phyloP scores from a whole-genome alignment of 1,140 invertebrate species.

The Micrasema minimum region DNA sequence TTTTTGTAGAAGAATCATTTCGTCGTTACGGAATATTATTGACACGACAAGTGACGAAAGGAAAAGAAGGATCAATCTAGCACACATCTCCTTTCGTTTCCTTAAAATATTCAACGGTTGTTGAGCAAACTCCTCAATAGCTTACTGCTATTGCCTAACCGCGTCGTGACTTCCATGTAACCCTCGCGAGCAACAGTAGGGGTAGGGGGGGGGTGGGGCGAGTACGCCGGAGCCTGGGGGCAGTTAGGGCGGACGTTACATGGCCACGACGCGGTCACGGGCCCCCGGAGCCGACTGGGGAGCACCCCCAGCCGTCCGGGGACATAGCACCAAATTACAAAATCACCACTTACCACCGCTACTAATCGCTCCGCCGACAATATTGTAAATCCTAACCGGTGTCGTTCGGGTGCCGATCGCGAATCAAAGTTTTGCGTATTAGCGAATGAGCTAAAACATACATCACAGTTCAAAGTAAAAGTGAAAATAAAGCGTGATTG shows the following conservation, averaged over 20 bases:
- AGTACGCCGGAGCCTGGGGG: too few relatives aligned
- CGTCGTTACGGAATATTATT: background rate
- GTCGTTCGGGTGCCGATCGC: conserved; percentile 18
- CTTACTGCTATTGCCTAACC: conserved; percentile 43
- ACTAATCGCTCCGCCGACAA: conserved; percentile 17
- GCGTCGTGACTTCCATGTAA: conserved; percentile 45
- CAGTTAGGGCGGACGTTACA: conserved; percentile 24
- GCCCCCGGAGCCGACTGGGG: conserved; percentile 29
- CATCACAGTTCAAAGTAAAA: conserved; percentile 47
- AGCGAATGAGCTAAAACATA: conserved; percentile 36
- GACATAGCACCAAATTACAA: conserved; percentile 3
- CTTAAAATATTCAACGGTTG: conserved; percentile 49
- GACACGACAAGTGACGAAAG: background rate
- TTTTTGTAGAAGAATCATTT: too few relatives aligned
- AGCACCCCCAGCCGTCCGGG: background rate
- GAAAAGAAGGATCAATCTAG: conserved; percentile 23
- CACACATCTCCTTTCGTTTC: conserved; percentile 38
- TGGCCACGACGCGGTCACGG: conserved; percentile 46
- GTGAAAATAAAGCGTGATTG: conserved; percentile 47
- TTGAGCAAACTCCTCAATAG: conserved; percentile 36
- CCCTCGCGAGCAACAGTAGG: conserved; percentile 5
- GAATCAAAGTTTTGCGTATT: conserved; percentile 24
- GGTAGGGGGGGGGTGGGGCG: background rate
- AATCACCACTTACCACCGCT: conserved; percentile 28
- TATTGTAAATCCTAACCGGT: background rate